phyloP scores from a whole-genome alignment of 2,113 vertebrate genomes.

The Lepisosteus oculatus region DNA sequence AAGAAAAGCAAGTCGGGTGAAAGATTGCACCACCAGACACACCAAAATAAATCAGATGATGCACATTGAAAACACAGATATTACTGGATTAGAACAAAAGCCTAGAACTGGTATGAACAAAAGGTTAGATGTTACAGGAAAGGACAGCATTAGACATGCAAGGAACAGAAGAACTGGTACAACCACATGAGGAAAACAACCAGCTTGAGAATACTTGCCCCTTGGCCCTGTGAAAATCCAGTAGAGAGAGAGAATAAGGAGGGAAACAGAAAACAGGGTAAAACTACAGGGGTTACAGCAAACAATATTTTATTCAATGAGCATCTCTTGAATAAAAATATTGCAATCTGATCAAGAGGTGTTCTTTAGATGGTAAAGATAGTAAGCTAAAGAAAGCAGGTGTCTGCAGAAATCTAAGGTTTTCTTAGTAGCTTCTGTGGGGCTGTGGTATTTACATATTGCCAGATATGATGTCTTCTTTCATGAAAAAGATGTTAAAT shows the following conservation, averaged over 20 bases:
- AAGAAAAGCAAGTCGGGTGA: background rate
- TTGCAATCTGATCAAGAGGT: conserved; percentile 48
- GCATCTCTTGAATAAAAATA: conserved; percentile 72
- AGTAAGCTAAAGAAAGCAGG: conserved; percentile 34
- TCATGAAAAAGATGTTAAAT: background rate
- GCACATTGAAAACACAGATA: background rate
- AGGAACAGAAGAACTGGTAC: background rate
- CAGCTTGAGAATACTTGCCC: conserved; percentile 86
- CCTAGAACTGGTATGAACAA: background rate
- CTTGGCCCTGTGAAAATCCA: conserved; percentile 73
- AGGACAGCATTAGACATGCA: conserved; percentile 5
- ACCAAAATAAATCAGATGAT: background rate
- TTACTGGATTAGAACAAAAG: background rate
- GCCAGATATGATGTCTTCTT: background rate
- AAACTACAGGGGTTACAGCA: conserved; percentile 65
- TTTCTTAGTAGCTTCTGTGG: conserved; percentile 25
- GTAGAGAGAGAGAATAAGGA: conserved; percentile 35
- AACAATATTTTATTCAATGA: conserved; percentile 74
- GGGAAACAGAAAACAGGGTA: conserved; percentile 66
- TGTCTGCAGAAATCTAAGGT: conserved; percentile 34
- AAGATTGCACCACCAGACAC: background rate
- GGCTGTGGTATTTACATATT: background rate
- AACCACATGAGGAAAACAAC: conserved; percentile 59
- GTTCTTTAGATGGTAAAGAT: conserved; percentile 41
- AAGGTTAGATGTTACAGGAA: conserved; percentile 14